Percentiles rank a stretch among this genome's conserved stretches.
These are phyloP conservation scores for Lapara coniferarum DNA, from an alignment of 2,888 invertebrate species.

Conservation along the genomic window DNA sequence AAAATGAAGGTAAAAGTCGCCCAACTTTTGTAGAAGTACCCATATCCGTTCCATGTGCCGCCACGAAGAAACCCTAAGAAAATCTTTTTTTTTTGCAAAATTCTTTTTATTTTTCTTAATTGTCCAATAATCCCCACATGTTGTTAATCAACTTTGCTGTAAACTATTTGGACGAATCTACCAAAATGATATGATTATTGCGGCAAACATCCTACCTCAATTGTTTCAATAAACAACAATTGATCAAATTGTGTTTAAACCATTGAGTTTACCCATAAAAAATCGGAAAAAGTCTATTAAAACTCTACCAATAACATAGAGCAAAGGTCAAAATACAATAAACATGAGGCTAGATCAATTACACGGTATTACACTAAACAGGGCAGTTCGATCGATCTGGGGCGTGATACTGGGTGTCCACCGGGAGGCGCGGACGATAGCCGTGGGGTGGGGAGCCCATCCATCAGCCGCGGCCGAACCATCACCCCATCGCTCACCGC, in stretches of 20 bases:
- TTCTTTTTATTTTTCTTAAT: too few relatives aligned
- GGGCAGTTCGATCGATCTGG: conserved; percentile 22
- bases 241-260: not conserved
- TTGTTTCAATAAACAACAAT: too few relatives aligned
- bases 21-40: too few relatives aligned
- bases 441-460: not conserved
- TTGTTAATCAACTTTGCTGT: too few relatives aligned
- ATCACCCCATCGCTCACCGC: conserved; percentile 20
- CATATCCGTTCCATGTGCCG: too few relatives aligned
- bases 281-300: not conserved
- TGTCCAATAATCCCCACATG: too few relatives aligned
- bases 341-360: conserved; percentile 17
- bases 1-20: too few relatives aligned
- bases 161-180: too few relatives aligned
- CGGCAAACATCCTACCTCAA: too few relatives aligned
- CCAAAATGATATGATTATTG: too few relatives aligned
- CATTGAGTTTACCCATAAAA: not conserved
- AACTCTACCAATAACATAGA: not conserved
- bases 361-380: conserved; percentile 23
- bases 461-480: conserved; percentile 10
- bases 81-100: too few relatives aligned
- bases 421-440: not conserved
- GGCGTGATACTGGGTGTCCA: conserved; percentile 13
- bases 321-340: conserved; percentile 20
- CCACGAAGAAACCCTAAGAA: too few relatives aligned